A percentile compares a stretch with the other conserved stretches of the same genome.
phyloP scores from a whole-genome alignment of 2,797 vertebrate genomes.

The Muscicapa comitata region DNA sequence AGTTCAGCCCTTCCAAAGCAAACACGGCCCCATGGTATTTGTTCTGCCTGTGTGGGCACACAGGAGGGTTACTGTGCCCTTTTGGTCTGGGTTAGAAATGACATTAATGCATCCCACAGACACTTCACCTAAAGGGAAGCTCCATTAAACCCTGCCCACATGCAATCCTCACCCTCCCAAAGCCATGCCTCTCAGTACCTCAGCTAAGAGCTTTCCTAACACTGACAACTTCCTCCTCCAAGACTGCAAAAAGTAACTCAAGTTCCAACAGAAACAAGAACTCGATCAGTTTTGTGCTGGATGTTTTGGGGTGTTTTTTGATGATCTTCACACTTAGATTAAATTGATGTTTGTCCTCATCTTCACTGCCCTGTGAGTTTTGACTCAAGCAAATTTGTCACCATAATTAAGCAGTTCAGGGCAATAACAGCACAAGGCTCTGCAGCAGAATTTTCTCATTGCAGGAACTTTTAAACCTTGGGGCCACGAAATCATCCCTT shows the following conservation, averaged over 20 bases:
- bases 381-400: rapidly evolving
- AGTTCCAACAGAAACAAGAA: neutral
- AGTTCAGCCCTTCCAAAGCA: conserved; percentile 7
- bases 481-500: neutral
- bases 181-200: neutral
- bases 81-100: neutral
- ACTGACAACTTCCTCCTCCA: neutral
- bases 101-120: neutral
- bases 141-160: neutral
- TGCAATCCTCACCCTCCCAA: neutral
- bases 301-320: neutral
- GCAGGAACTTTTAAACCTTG: neutral
- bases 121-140: neutral
- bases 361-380: neutral
- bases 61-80: conserved; percentile 12
- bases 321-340: neutral
- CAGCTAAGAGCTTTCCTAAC: neutral
- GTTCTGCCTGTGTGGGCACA: neutral
- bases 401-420: neutral
- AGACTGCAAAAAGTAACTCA: neutral
- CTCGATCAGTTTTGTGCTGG: neutral
- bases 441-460: neutral
- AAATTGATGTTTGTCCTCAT: neutral
- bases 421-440: neutral
- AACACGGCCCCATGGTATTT: neutral